These are phyloP conservation scores for Prunella strophiata DNA, from an alignment of 2,797 vertebrate genomes.

Conservation along the genomic window DNA sequence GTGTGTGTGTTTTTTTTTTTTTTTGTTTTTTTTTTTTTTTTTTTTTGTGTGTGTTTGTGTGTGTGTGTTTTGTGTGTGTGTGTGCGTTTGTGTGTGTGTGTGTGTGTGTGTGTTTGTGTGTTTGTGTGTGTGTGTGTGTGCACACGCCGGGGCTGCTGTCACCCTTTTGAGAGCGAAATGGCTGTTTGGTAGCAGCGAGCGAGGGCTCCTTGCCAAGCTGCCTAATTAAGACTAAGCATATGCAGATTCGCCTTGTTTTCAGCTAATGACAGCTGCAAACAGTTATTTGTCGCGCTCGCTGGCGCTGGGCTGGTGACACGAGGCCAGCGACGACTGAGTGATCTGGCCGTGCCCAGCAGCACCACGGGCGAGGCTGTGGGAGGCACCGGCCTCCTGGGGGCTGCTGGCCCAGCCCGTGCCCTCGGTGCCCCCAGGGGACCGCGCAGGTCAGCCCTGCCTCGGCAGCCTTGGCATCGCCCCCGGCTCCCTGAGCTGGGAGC, in stretches of 20 bases:
- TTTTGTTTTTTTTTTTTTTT: too few species aligned
- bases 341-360: background rate
- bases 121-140: background rate
- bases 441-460: background rate
- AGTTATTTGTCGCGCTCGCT: conserved; percentile 65
- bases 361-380: fast-evolving
- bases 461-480: background rate
- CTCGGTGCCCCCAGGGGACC: background rate
- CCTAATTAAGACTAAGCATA: conserved; percentile 73
- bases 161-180: conserved; percentile 56
- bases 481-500: background rate
- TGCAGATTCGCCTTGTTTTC: conserved; percentile 78
- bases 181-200: conserved; percentile 67
- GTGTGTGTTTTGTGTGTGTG: too few species aligned
- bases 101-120: too few species aligned
- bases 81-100: too few species aligned
- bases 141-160: background rate
- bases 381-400: fast-evolving
- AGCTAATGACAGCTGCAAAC: conserved; percentile 77
- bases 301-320: conserved; percentile 45
- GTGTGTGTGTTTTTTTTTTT: too few species aligned
- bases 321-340: background rate
- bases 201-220: conserved; percentile 68
- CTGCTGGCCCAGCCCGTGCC: background rate
- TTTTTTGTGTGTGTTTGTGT: too few species aligned